A percentile compares a stretch with the other conserved stretches of the same genome.
These are phyloP conservation scores for Acanthurus tractus DNA, from an alignment of 2,797 vertebrate species.

Conservation along the genomic window DNA sequence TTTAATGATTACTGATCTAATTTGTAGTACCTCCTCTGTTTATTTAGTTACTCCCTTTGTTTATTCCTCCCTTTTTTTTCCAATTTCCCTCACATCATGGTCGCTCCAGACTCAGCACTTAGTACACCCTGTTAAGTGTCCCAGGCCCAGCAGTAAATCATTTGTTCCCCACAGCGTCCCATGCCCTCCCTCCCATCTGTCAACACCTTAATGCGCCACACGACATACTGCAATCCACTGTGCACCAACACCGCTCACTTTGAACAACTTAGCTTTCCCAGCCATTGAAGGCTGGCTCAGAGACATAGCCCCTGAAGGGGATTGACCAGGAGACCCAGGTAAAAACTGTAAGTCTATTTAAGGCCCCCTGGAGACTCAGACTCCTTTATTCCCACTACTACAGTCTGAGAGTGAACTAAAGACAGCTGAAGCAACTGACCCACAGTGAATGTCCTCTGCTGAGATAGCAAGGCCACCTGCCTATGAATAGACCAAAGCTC, in stretches of 20 bases:
- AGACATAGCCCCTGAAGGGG: constrained; percentile 44
- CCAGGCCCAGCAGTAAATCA: constrained; percentile 82
- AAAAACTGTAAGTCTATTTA: constrained; percentile 61
- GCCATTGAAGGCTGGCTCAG: constrained; percentile 60
- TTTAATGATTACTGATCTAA: constrained; percentile 19
- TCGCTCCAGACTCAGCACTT: constrained; percentile 75
- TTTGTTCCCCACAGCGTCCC: constrained; percentile 69
- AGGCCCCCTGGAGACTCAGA: constrained; percentile 34
- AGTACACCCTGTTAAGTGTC: constrained; percentile 76
- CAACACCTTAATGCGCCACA: constrained; percentile 77
- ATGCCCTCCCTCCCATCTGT: constrained; percentile 83
- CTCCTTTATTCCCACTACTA: constrained; percentile 50
- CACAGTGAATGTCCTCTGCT: constrained; percentile 37
- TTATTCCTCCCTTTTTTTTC: constrained; percentile 46
- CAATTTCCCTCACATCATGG: constrained; percentile 60
- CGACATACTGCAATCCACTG: constrained; percentile 76
- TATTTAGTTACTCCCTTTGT: constrained; percentile 36
- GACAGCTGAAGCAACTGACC: constrained; percentile 46
- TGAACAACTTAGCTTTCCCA: constrained; percentile 73
- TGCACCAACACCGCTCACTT: constrained; percentile 72
- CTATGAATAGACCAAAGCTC: constrained; percentile 38
- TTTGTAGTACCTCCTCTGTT: constrained; percentile 7
- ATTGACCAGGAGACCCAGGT: constrained; percentile 57
- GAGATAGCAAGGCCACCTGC: constrained; percentile 36
- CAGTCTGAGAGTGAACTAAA: constrained; percentile 31